Percentiles rank a stretch among this genome's conserved stretches.
phyloP scores from a whole-genome alignment of 2,113 vertebrate genomes.

The Diadophis punctatus region DNA sequence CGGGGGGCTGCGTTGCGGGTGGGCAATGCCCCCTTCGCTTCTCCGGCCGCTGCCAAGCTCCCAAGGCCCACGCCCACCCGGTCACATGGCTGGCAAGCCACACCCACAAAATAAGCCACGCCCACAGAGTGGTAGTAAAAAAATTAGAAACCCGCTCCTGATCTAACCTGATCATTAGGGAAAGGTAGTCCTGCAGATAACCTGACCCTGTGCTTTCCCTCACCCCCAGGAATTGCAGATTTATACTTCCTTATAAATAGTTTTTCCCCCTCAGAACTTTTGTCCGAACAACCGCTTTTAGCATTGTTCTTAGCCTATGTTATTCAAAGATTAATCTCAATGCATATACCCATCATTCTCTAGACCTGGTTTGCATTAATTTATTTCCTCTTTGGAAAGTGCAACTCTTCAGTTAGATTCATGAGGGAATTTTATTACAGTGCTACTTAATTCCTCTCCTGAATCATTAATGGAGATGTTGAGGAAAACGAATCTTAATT shows the following conservation, averaged over 20 bases:
- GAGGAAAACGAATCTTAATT: slow-evolving; percentile 7
- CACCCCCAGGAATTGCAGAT: neutral
- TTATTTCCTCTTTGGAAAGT: slow-evolving; percentile 36
- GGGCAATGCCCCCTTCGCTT: too few relatives aligned
- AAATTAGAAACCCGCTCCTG: too few relatives aligned
- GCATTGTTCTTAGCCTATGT: neutral
- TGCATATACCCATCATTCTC: neutral
- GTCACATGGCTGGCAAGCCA: too few relatives aligned
- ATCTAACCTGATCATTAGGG: neutral
- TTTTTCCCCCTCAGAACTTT: neutral
- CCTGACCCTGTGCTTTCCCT: neutral
- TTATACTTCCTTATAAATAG: neutral
- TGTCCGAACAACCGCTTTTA: neutral
- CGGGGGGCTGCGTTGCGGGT: too few relatives aligned
- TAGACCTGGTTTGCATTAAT: slow-evolving; percentile 32
- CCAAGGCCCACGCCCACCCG: too few relatives aligned
- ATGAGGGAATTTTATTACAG: slow-evolving; percentile 48
- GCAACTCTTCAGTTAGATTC: slow-evolving; percentile 45
- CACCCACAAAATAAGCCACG: too few relatives aligned
- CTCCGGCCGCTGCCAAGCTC: too few relatives aligned
- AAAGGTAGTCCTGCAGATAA: neutral
- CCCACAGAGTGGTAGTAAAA: too few relatives aligned
- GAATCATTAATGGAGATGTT: slow-evolving; percentile 53
- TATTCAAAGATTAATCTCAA: slow-evolving; percentile 2
- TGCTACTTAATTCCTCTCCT: slow-evolving; percentile 43